Evolutionary conservation across 2,888 invertebrate species (phyloP).

Genomic region (Coronaproctus castanopsis): DNA sequence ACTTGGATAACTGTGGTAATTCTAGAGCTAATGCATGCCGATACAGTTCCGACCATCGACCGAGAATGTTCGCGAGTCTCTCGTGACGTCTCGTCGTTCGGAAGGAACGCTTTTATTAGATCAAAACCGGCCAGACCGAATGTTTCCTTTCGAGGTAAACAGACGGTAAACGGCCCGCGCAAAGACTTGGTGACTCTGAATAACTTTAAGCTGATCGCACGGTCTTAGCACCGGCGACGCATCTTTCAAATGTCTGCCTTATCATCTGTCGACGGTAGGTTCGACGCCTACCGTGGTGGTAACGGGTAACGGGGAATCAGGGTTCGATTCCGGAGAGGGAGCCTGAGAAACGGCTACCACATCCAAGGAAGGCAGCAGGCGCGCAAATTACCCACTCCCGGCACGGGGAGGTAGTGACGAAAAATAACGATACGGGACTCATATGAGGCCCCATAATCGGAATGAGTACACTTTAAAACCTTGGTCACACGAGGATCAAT

Average conservation of each 20-base stretch:
- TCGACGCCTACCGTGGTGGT: constrained; percentile 43
- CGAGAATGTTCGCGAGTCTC: constrained; percentile 19
- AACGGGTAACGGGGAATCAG: constrained; percentile 54
- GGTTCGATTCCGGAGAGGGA: constrained; percentile 52
- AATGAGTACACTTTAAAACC: constrained; percentile 35
- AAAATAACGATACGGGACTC: constrained; percentile 42
- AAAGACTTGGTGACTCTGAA: constrained; percentile 29
- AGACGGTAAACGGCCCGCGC: constrained; percentile 26
- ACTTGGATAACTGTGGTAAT: constrained; percentile 41
- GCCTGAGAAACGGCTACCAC: constrained; percentile 49
- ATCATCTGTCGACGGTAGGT: constrained; percentile 46
- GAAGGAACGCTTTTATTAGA: constrained; percentile 34
- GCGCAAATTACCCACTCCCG: constrained; percentile 43
- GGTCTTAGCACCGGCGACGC: constrained; percentile 33
- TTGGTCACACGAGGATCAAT: constrained; percentile 36
- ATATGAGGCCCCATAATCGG: constrained; percentile 35
- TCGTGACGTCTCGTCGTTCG: constrained; percentile 3
- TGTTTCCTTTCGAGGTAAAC: constrained; percentile 23
- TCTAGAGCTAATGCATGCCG: constrained; percentile 46
- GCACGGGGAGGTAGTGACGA: constrained; percentile 42
- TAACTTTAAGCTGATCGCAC: constrained; percentile 28
- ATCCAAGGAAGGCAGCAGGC: constrained; percentile 52
- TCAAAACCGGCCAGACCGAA: constrained; percentile 32
- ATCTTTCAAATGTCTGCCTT: constrained; percentile 45
- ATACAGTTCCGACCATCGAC: constrained; percentile 30